Percentiles rank a stretch among this genome's conserved stretches.
These are phyloP conservation scores for Patella depressa DNA, from an alignment of 2,888 invertebrate species.

Conservation along the genomic window DNA sequence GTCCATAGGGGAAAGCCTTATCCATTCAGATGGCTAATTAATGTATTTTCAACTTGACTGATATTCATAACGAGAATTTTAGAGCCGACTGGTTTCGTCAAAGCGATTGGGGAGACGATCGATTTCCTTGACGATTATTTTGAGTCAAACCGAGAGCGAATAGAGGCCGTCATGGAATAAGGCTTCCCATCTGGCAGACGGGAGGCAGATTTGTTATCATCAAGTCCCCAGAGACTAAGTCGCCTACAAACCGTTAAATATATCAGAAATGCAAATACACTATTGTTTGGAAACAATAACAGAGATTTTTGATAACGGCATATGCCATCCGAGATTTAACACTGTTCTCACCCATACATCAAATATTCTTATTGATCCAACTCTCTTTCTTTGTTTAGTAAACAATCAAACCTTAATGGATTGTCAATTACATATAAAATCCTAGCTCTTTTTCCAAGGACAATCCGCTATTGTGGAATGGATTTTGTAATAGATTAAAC, in stretches of 20 bases:
- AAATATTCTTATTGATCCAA: too few relatives aligned
- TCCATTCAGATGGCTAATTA: conserved; percentile 9
- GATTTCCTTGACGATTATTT: not conserved
- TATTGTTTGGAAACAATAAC: conserved; percentile 10
- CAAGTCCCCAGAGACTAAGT: not conserved
- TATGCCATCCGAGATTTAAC: not conserved
- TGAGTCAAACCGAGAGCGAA: too few relatives aligned
- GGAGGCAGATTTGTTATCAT: conserved; percentile 2
- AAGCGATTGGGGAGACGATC: conserved; percentile 1
- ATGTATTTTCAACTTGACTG: conserved; percentile 5
- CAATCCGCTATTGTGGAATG: too few relatives aligned
- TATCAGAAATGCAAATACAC: conserved; percentile 2
- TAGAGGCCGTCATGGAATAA: too few relatives aligned
- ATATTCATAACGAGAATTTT: not conserved
- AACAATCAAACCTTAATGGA: too few relatives aligned
- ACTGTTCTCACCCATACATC: too few relatives aligned
- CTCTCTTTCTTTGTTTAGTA: too few relatives aligned
- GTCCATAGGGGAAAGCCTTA: not conserved
- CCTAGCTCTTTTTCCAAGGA: too few relatives aligned
- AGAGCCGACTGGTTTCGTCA: conserved; percentile 3
- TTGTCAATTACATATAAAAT: too few relatives aligned
- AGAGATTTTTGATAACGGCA: not conserved
- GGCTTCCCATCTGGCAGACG: conserved; percentile 6
- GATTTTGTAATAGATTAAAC: too few relatives aligned
- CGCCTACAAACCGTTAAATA: not conserved